These are phyloP conservation scores for Neoarius graeffei DNA, from an alignment of 2,113 vertebrate species.

Conservation along the genomic window DNA sequence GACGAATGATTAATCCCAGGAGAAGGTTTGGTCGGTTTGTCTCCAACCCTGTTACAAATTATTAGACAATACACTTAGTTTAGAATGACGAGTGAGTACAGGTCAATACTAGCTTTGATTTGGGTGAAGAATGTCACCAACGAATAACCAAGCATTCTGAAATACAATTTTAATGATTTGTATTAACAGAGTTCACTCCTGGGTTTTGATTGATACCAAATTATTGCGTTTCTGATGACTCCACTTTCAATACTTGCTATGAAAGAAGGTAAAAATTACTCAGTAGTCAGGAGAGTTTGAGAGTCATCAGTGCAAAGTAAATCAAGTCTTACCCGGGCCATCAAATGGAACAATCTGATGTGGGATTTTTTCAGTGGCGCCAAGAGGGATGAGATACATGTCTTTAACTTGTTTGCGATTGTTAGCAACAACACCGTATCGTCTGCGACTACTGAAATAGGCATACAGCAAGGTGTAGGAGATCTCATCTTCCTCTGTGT, in stretches of 20 bases:
- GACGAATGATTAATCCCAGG: constrained; percentile 92
- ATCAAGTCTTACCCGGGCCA: constrained; percentile 85
- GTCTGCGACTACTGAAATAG: constrained; percentile 96
- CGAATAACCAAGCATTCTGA: neutral
- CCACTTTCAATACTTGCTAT: neutral
- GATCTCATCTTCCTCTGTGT: constrained; percentile 97
- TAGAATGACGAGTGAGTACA: neutral
- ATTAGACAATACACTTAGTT: neutral
- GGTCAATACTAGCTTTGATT: neutral
- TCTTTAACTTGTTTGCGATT: constrained; percentile 97
- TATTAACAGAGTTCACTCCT: neutral
- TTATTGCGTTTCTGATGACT: neutral
- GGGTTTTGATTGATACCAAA: neutral
- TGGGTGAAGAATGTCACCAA: neutral
- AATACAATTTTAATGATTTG: neutral
- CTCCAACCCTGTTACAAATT: constrained; percentile 82
- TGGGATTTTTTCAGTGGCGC: constrained; percentile 91
- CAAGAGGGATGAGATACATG: constrained; percentile 96
- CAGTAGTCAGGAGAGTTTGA: neutral
- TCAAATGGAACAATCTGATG: constrained; percentile 98
- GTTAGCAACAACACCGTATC: constrained; percentile 95
- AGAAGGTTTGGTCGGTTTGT: constrained; percentile 89
- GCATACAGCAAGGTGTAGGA: constrained; percentile 92
- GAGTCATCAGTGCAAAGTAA: neutral
- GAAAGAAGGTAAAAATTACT: neutral